Evolutionary conservation across 1,140 invertebrate genomes (phyloP).

Genomic region (Aphaenogaster rudis): DNA sequence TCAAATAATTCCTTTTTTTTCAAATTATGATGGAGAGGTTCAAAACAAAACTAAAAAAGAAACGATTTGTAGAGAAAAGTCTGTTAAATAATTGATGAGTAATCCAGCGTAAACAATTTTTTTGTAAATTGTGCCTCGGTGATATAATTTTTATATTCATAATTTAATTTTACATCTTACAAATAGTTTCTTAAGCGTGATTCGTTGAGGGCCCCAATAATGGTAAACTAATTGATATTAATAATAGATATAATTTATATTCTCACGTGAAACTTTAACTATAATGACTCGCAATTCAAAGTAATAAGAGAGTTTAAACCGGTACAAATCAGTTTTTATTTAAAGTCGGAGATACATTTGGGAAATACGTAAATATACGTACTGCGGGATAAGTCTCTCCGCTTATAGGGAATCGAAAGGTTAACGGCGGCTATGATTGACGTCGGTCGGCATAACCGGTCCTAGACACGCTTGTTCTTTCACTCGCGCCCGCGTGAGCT

Average conservation of each 20-base stretch:
- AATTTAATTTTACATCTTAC: not conserved
- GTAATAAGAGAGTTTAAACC: not conserved
- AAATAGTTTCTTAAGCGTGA: not conserved
- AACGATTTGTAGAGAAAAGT: not conserved
- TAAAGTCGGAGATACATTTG: constrained; percentile 3
- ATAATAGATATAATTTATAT: not conserved
- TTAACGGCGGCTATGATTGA: constrained; percentile 33
- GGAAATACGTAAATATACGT: not conserved
- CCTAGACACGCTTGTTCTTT: constrained; percentile 48
- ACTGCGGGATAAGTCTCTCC: not conserved
- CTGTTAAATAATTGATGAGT: not conserved
- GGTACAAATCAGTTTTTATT: not conserved
- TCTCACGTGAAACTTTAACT: not conserved
- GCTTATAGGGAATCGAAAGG: constrained; percentile 36
- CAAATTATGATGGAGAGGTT: not conserved
- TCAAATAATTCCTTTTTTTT: not conserved
- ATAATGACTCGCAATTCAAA: not conserved
- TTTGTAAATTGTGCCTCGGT: not conserved
- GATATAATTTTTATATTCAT: not conserved
- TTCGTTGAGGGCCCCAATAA: not conserved
- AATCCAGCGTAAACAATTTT: not conserved
- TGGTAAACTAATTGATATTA: not conserved
- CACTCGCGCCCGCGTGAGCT: constrained; percentile 35
- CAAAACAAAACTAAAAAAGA: not conserved
- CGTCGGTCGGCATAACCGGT: constrained; percentile 37